These are phyloP conservation scores for Propsilocerus akamusi DNA, from an alignment of 1,140 invertebrate genomes.

Conservation along the genomic window DNA sequence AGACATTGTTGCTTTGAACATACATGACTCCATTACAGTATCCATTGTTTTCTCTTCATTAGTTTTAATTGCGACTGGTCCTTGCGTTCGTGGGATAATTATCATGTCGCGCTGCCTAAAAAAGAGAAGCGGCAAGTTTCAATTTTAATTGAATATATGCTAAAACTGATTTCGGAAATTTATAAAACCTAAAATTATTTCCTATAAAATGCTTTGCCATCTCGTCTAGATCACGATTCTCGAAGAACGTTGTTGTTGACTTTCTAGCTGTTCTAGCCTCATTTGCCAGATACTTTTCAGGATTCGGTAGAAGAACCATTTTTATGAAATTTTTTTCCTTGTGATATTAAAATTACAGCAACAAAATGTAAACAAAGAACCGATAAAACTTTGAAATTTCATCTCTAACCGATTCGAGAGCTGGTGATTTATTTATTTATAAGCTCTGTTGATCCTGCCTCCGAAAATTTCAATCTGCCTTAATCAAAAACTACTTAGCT, in stretches of 20 bases:
- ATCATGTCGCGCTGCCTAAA: slow-evolving; percentile 56
- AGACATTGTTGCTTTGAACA: slow-evolving; percentile 77
- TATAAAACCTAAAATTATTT: slow-evolving; percentile 24
- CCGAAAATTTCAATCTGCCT: no score
- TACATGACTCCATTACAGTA: slow-evolving; percentile 73
- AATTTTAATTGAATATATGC: background rate
- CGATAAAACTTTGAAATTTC: no score
- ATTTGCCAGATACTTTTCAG: background rate
- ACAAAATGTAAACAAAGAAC: no score
- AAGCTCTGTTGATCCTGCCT: no score
- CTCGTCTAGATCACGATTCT: slow-evolving; percentile 31
- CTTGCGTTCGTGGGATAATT: slow-evolving; percentile 56
- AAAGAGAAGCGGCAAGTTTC: background rate
- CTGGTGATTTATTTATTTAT: no score
- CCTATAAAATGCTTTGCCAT: slow-evolving; percentile 45
- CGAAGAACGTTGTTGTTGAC: slow-evolving; percentile 20
- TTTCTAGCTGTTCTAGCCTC: background rate
- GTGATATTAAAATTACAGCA: no score
- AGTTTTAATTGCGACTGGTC: slow-evolving; percentile 58
- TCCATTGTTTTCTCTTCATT: slow-evolving; percentile 80
- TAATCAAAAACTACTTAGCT: no score
- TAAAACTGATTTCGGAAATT: background rate
- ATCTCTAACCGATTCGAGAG: no score
- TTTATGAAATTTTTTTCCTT: slow-evolving; percentile 5
- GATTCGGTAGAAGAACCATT: slow-evolving; percentile 2